Base-by-base conservation (phyloP, 92 coral and sea anemone genomes). In the Actinostola sp. region DNA sequence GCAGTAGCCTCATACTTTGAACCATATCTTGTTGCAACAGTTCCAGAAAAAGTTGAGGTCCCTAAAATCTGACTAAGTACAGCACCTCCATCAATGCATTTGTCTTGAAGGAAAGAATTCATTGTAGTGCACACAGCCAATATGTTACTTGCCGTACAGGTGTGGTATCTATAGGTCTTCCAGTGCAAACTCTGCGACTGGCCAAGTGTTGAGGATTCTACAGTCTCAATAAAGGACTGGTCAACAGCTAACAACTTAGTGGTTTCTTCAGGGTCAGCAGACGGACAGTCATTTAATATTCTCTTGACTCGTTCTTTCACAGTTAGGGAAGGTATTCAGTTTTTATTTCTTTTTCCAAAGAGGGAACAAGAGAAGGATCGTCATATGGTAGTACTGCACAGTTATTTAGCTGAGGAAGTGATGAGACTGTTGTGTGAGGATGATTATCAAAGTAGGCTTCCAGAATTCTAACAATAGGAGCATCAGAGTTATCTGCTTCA, bases 61-160 rank as follows among this genome's bases (percentile, higher is more conserved):
- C 70, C 63, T n/a, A 16, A 25, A n/a, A 74, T 61, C 80, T 45
- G 80, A n/a, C 39, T 30, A 20, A 74, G 80, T 14, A 74, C 71
- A 27, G 62, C 8, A 43, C 71, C 63, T 3, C 71, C 80, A 33
- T 50, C 63, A 31, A 17, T 62, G 2, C 49, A 61, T 63, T 17
- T 13, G 5, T 20, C 70, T 61, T 73, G 49, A n/a, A 30, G n/a
- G 59, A 73, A 73, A 28, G 79, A 60, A 46, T 45, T 43, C 19
- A 73, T 36, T 32, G 61, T 73, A 32, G 70, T 73, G 35, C 79
- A 61, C 19, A 73, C 70, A 73, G 70, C 79, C 57, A 60, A 35
- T 15, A 61, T 43, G 34, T 60, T 73, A 53, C 79, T 73, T 43
- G 79, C 79, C 8, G 70, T 61, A 35, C 60, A 67, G 26, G 27